phyloP scores from a whole-genome alignment of 2,797 vertebrate species.

The Chrysocyon brachyurus region DNA sequence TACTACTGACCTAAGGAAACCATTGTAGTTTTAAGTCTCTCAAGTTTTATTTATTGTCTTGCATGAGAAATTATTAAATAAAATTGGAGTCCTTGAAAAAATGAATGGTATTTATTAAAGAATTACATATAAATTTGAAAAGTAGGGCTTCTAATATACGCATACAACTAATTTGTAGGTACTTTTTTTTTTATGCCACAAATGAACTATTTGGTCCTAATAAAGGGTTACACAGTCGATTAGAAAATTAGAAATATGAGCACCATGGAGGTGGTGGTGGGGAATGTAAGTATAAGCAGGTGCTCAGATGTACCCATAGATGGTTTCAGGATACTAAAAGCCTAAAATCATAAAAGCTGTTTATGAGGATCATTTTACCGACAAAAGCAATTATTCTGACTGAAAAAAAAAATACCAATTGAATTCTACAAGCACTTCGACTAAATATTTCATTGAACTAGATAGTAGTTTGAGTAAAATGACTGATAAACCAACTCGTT shows the following conservation, averaged over 20 bases:
- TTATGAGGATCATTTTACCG: slow-evolving; percentile 28
- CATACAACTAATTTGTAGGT: neutral
- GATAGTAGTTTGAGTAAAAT: slow-evolving; percentile 47
- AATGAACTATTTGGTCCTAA: slow-evolving; percentile 24
- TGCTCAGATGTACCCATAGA: neutral
- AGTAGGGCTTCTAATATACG: neutral
- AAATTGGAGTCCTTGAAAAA: slow-evolving; percentile 25
- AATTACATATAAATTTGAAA: slow-evolving; percentile 25
- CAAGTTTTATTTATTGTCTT: neutral
- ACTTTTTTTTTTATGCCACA: slow-evolving; percentile 24
- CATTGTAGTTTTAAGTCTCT: neutral
- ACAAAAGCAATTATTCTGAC: neutral
- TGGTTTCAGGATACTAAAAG: neutral
- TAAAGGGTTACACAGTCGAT: neutral
- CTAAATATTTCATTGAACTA: slow-evolving; percentile 58
- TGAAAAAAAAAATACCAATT: neutral
- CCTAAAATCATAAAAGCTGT: neutral
- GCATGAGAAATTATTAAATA: slow-evolving; percentile 34
- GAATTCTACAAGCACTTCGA: slow-evolving; percentile 60
- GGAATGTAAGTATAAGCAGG: neutral
- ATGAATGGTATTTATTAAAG: slow-evolving; percentile 8
- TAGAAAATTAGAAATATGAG: neutral
- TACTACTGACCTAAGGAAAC: neutral
- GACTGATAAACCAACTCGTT: slow-evolving; percentile 13
- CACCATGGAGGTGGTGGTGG: neutral